A percentile compares a stretch with the other conserved stretches of the same genome.
phyloP scores from a whole-genome alignment of 1,140 invertebrate genomes.

The Vanessa tameamea region DNA sequence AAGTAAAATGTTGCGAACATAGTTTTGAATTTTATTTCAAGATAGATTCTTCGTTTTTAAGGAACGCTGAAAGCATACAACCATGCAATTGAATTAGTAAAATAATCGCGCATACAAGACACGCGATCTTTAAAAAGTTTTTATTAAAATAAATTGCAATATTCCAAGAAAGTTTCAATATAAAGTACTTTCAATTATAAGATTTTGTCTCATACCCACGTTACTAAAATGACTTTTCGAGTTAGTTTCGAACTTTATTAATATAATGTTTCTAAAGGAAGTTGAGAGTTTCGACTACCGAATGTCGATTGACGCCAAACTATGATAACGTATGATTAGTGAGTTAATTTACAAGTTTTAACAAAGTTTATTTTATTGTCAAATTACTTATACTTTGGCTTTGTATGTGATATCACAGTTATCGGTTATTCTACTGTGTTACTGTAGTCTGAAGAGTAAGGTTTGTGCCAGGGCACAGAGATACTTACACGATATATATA shows the following conservation, averaged over 20 bases:
- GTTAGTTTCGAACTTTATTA: constrained; percentile 41
- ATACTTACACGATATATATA: too few species aligned
- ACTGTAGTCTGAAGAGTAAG: too few species aligned
- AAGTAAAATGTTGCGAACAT: not conserved
- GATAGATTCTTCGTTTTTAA: not conserved
- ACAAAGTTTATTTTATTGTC: not conserved
- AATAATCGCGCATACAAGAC: too few species aligned
- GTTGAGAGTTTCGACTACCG: constrained; percentile 21
- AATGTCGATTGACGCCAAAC: constrained; percentile 28
- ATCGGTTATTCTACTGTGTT: too few species aligned
- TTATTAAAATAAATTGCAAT: not conserved
- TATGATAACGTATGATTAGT: constrained; percentile 43
- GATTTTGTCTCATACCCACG: constrained; percentile 34
- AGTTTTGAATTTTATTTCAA: constrained; percentile 3
- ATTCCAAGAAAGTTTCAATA: not conserved
- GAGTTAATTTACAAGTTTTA: not conserved
- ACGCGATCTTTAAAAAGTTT: not conserved
- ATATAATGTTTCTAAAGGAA: constrained; percentile 33
- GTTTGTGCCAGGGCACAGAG: too few species aligned
- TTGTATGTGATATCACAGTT: not conserved
- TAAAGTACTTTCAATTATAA: constrained; percentile 26
- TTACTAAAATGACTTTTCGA: constrained; percentile 31
- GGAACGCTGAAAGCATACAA: not conserved
- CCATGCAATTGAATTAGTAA: too few species aligned
- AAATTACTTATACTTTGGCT: not conserved